phyloP scores from a whole-genome alignment of 2,113 vertebrate species.

The Aleadryas rufinucha region DNA sequence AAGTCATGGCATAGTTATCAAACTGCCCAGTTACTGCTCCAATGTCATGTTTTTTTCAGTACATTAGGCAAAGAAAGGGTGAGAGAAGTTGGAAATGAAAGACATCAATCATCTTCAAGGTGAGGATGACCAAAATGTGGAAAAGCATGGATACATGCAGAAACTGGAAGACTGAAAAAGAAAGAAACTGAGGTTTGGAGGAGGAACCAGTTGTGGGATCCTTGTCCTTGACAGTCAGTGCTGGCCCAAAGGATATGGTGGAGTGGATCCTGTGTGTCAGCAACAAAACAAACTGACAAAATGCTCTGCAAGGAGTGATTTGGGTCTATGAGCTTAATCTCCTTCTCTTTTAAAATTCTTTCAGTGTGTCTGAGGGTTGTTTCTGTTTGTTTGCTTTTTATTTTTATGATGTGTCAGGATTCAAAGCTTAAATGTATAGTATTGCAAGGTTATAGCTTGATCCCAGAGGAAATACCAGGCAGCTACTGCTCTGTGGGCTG shows the following conservation, averaged over 20 bases:
- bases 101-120: background rate
- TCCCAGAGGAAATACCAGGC: background rate
- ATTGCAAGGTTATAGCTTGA: background rate
- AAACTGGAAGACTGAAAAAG: background rate
- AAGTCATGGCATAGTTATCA: background rate
- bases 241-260: background rate
- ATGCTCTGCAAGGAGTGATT: background rate
- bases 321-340: background rate
- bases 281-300: background rate
- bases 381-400: background rate
- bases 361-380: background rate
- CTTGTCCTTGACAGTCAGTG: background rate
- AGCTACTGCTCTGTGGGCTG: background rate
- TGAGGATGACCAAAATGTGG: background rate
- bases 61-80: background rate
- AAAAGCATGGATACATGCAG: background rate
- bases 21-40: background rate
- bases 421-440: background rate
- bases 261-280: background rate
- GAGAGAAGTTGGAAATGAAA: background rate
- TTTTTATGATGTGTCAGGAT: background rate
- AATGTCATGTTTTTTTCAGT: background rate
- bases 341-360: background rate
- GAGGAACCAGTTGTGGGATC: background rate
- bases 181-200: background rate